phyloP scores from a whole-genome alignment of 2,888 invertebrate genomes.

The Willowsia nigromaculata region DNA sequence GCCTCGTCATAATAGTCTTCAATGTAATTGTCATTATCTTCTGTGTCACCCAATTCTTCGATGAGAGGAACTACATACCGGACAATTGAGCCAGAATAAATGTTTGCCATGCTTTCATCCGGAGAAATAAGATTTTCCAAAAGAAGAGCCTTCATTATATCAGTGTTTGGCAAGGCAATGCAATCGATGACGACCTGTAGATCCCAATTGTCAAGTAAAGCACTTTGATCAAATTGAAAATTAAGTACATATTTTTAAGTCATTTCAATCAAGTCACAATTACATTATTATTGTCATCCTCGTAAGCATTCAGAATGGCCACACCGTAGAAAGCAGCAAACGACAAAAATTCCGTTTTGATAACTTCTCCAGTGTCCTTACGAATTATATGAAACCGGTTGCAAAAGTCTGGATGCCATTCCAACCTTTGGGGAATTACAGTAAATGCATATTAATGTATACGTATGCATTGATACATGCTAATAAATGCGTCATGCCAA shows the following conservation, averaged over 20 bases:
- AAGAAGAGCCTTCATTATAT: conserved; percentile 60
- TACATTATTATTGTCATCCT: conserved; percentile 64
- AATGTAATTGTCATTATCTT: conserved; percentile 58
- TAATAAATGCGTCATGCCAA: neutral
- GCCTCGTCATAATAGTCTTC: conserved; percentile 60
- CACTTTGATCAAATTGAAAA: neutral
- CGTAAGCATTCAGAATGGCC: conserved; percentile 51
- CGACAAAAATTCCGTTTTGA: conserved; percentile 80
- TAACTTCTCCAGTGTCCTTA: conserved; percentile 80
- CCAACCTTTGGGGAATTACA: conserved; percentile 53
- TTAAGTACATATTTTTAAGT: neutral
- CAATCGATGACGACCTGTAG: conserved; percentile 54
- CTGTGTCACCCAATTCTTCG: conserved; percentile 28
- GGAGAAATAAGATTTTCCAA: conserved; percentile 50
- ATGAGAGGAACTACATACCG: conserved; percentile 54
- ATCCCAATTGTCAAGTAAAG: neutral
- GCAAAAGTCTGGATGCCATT: conserved; percentile 78
- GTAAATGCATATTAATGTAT: neutral
- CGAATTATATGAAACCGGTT: conserved; percentile 80
- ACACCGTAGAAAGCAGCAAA: conserved; percentile 80
- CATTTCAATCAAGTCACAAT: neutral
- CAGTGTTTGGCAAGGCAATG: conserved; percentile 52
- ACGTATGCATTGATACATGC: neutral
- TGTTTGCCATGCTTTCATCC: conserved; percentile 39
- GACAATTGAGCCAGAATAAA: conserved; percentile 56